Base-by-base conservation (phyloP, 2,797 vertebrate species). In the Dryobates pubescens region DNA sequence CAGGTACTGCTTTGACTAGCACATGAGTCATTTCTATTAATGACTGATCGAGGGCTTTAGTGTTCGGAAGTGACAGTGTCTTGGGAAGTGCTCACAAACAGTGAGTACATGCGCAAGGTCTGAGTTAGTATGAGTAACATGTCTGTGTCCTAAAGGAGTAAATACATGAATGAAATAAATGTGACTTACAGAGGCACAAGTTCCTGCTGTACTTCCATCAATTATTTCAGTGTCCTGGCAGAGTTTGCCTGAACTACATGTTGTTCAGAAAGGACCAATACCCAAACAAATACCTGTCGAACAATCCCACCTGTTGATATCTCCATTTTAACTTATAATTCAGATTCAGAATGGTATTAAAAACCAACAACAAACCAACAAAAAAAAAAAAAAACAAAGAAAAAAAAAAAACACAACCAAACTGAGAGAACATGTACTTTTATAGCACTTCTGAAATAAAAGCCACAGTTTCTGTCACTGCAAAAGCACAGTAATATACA, bases 41-140 rank as follows among this genome's bases (percentile, higher is more conserved):
- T 10, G 30, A 12, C 2, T 45, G 51, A 43, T 47, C 7, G 0
- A 57, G 38, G 59, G 22, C 13, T 86, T 41, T 23, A 10, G 77
- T 56, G 7, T 17, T 56, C 5, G 2, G 69, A 72, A 71, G 15
- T 4, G 14, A 20, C 7, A 1, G 20, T 34, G 36, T 38, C 29
- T 45, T 36, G 41, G 45, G 64, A 77, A 79, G 20, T 32, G 30
- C 27, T 62, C 32, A 36, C 30, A 38, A 73, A 49, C 16, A 32
- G 24, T 7, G 34, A 79, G 27, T 30, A 18, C 11, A 2, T 13
- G 27, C 13, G 20, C 17, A 51, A 54, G 51, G 17, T 53, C 62
- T 10, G 16, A 8, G 0, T 29, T 29, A 58, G 11, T 4, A 17
- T 82, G 58, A 18, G 17, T 67, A 63, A 68, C 23, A 32, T 0